Evolutionary conservation across 2,113 vertebrate species (phyloP).

Genomic region (Bostrychus sinensis): DNA sequence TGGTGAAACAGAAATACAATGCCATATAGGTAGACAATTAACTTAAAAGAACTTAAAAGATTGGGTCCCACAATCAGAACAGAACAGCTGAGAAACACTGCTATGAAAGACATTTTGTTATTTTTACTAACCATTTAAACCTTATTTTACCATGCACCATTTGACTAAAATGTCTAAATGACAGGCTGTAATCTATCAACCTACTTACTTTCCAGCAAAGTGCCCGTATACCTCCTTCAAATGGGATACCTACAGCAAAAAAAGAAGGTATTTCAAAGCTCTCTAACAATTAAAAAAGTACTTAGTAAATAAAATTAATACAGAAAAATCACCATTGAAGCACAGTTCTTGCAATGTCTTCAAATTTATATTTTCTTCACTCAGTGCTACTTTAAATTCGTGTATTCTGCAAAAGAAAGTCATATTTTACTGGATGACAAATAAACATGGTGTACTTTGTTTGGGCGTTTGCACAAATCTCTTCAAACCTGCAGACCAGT

Average conservation of each 20-base stretch:
- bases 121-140: no score
- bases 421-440: not conserved
- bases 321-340: conserved; percentile 86
- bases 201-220: conserved; percentile 95
- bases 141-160: no score
- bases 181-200: not conserved
- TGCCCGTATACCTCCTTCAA: conserved; percentile 93
- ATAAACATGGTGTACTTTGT: not conserved
- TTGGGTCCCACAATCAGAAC: no score
- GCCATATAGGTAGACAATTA: no score
- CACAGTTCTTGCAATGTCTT: conserved; percentile 88
- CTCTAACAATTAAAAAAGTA: not conserved
- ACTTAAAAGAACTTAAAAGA: no score
- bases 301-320: not conserved
- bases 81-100: no score
- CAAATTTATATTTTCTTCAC: conserved; percentile 85
- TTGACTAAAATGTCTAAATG: not conserved
- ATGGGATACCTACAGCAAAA: conserved; percentile 87
- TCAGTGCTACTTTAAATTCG: conserved; percentile 89
- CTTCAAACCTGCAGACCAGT: no score
- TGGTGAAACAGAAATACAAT: no score
- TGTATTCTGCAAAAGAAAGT: conserved; percentile 82
- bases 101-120: no score
- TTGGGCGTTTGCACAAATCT: not conserved
- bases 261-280: not conserved